Evolutionary conservation across 1,140 invertebrate species (phyloP), one percentile per base, ranked within the genome.

Genomic region (Drosophila sp.): DNA sequence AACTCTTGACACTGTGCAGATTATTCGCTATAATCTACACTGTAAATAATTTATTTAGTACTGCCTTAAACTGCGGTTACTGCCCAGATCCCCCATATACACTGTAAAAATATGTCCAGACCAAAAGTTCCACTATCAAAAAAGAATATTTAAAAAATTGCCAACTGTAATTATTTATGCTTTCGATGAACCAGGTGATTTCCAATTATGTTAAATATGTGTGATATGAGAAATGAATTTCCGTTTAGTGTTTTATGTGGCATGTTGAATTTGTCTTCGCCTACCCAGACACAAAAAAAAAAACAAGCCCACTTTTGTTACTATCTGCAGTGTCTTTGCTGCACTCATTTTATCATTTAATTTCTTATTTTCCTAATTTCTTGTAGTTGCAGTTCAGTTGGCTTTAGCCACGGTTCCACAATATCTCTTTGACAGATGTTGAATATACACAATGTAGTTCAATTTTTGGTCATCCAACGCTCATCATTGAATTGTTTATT

Each of bases 31-130:
- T 69, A 65, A 77, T 51, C 66, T 89, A 78, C 83, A 89, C 83
- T 89, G 83, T 89, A 89, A 89, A 89, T 89, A 87, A 83, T 87
- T 73, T 89, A 76, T 80, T 79, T 87, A 80, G 76, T 51, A 76
- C 66, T 58, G 50, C 67, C 67, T 65, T 29, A 29, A 58, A 73
- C 54, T 76, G 67, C 72, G 57, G 29, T 53, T 45, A 21, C 14
- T 51, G 29, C 53, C 62, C 59, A 58, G 7, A 21, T 4, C 46
- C 32, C 45, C 53, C 58, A 8, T 9, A n/a, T 48, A 72, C 83
- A 78, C 76, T 87, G 78, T 87, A 89, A 76, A 87, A 87, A 82
- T 78, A 74, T 58, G 51, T 70, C 65, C 76, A 82, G 62, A 56
- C 70, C 59, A 74, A 79, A 67, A 53, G 50, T 63, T 51, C 66